Base-by-base conservation (phyloP, 1,140 invertebrate species). In the Ctenoplectra terminalis region DNA sequence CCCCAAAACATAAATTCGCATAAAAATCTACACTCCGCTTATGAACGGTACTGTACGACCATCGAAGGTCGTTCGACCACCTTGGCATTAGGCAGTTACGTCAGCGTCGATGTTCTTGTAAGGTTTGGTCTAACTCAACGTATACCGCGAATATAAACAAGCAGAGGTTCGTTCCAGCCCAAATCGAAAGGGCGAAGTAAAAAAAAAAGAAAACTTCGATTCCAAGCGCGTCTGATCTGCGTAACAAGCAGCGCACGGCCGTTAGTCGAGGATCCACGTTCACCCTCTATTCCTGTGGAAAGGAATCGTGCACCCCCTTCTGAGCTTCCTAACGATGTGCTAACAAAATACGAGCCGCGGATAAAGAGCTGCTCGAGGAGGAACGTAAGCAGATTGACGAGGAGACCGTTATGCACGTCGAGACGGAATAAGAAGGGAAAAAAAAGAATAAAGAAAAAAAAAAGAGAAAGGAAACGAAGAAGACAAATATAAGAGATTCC, bases 261-360 rank as follows among this genome's bases (percentile, higher is more conserved):
- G 81, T 87, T 81, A 69, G 67, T 34, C 54, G 63, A n/a, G 81
- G 78, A 64, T 72, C 76, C 37, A 34, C 71, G 40, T 64, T 74
- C 77, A 85, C 61, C 40, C 46, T 69, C 56, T 29, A 40, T 26
- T 11, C 73, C 86, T 79, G 61, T 78, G 83, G 80, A 13, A 66
- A 64, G 71, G 81, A 91, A 90, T 88, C 89, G 88, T 82, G 85
- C 90, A 90, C 89, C 90, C 92, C 88, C 88, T 89, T 87, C 63
- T 40, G 43, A 86, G 70, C 50, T 88, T 85, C 90, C 91, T 93
- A 93, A 93, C 92, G 93, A 93, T 93, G 92, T 93, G 92, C 92
- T 87, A 93, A 93, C 92, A 93, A 92, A 93, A 91, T 90, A 90
- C 88, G 70, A 88, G 87, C 88, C 83, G 84, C 87, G 87, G 89